Conservation (phyloP, 1,140 invertebrate genomes). For the Latrodectus geometricus region DNA sequence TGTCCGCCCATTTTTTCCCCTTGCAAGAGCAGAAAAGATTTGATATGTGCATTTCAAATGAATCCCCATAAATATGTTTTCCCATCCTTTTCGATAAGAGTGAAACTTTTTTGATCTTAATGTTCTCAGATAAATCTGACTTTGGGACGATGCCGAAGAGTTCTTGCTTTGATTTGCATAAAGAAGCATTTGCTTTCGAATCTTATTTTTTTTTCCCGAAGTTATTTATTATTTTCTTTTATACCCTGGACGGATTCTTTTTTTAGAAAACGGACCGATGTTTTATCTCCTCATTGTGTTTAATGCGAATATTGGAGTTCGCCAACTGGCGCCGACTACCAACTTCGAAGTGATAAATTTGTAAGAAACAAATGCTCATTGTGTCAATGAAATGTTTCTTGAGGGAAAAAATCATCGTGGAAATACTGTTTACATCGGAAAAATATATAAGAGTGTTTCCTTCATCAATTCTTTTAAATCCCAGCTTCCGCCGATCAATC, state of each 20-base stretch:
- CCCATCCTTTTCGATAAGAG: constrained; percentile 50
- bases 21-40: background rate
- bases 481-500: too few relatives aligned
- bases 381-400: too few relatives aligned
- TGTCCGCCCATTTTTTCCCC: background rate
- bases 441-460: too few relatives aligned
- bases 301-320: constrained; percentile 18
- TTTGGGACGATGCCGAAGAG: constrained; percentile 4
- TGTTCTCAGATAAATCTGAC: constrained; percentile 42
- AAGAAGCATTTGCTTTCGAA: constrained; percentile 20
- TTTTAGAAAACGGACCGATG: constrained; percentile 13
- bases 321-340: constrained; percentile 35
- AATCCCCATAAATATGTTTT: constrained; percentile 41
- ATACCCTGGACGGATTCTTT: background rate
- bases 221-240: too few relatives aligned
- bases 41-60: constrained; percentile 57
- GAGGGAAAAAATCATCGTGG: too few relatives aligned
- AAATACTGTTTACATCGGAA: too few relatives aligned
- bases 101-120: constrained; percentile 51
- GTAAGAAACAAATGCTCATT: background rate
- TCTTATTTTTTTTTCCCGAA: constrained; percentile 2
- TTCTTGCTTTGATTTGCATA: constrained; percentile 45
- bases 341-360: constrained; percentile 29
- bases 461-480: too few relatives aligned
- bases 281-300: constrained; percentile 28